Evolutionary conservation across 2,113 vertebrate genomes (phyloP).

Genomic region (Pipra filicauda): DNA sequence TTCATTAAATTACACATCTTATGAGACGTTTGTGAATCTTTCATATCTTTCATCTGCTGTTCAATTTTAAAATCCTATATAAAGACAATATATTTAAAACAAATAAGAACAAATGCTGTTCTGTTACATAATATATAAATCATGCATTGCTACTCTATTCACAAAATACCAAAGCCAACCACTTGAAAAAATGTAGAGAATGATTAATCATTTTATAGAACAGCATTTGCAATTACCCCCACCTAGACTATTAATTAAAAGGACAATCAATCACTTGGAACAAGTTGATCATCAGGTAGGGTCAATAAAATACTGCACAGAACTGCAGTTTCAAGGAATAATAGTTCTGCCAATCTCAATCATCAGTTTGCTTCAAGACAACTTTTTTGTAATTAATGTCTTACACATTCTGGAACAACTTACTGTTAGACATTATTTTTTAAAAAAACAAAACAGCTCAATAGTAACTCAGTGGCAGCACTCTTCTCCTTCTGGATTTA

Average conservation of each 20-base stretch:
- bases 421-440: background rate
- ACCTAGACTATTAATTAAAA: conserved; percentile 38
- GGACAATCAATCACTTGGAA: background rate
- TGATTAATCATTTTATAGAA: background rate
- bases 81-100: background rate
- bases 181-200: background rate
- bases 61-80: conserved; percentile 6
- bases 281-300: background rate
- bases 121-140: background rate
- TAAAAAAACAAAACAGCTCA: background rate
- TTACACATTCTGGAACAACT: background rate
- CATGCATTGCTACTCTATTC: background rate
- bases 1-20: background rate
- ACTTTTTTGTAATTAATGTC: background rate
- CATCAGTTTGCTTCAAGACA: background rate
- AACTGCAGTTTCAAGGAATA: background rate
- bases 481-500: background rate
- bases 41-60: background rate
- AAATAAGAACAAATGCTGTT: background rate
- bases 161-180: background rate
- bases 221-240: background rate
- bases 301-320: background rate
- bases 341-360: background rate
- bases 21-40: background rate
- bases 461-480: background rate